Conservation (phyloP, 2,888 invertebrate species). For the Dolichomitus sp. region DNA sequence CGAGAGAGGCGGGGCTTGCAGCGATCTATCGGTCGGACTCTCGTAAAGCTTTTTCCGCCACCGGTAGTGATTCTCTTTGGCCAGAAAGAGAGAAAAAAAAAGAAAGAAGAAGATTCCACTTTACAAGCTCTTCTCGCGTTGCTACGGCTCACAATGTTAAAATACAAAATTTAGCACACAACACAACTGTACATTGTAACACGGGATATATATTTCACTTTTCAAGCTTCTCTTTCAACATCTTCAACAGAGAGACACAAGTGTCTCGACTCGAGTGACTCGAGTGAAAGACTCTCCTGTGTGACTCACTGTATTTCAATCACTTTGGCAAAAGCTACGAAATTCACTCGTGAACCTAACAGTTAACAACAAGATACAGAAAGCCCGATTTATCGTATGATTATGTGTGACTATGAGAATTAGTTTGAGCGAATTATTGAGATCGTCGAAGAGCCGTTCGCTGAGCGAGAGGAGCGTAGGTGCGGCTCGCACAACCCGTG, state of each 20-base stretch:
- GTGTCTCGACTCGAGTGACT: constrained; percentile 16
- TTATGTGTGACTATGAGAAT: background rate
- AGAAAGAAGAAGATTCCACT: background rate
- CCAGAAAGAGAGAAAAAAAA: background rate
- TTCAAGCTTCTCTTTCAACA: constrained; percentile 1
- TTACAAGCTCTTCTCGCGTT: background rate
- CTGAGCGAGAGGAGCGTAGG: constrained; percentile 7
- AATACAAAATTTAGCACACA: background rate
- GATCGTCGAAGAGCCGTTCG: background rate
- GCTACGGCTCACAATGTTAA: background rate
- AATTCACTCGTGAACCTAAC: background rate
- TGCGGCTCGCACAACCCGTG: constrained; percentile 33
- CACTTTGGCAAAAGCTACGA: background rate
- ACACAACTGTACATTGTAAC: background rate
- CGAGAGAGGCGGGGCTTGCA: constrained; percentile 63
- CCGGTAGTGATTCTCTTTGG: constrained; percentile 24
- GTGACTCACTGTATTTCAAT: background rate
- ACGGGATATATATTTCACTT: background rate
- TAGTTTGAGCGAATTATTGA: background rate
- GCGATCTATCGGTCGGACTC: constrained; percentile 34
- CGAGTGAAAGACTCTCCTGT: background rate
- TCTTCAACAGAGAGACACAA: constrained; percentile 11
- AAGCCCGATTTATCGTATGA: background rate
- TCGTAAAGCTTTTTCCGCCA: constrained; percentile 23
- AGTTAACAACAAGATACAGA: background rate